Conservation (phyloP, 2,888 invertebrate species). For the Epirrhoe tristata region DNA sequence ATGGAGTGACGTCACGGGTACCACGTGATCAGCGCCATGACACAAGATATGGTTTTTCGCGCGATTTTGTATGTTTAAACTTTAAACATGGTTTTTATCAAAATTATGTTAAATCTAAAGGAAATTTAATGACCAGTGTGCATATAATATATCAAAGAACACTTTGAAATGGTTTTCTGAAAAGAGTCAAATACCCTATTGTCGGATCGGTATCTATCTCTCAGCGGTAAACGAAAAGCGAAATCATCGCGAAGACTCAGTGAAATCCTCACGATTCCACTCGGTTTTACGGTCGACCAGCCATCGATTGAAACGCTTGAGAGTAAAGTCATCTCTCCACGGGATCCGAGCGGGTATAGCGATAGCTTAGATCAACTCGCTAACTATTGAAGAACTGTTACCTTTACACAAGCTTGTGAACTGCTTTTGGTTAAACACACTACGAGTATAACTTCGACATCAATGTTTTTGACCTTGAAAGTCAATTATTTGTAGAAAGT, state of each 20-base stretch:
- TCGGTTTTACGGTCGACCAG: constrained; percentile 46
- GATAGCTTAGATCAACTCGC: constrained; percentile 18
- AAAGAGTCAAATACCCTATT: too few relatives aligned
- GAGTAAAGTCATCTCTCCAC: constrained; percentile 37
- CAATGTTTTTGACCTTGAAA: constrained; percentile 2
- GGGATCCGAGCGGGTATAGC: constrained; percentile 14
- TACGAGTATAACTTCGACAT: neutral
- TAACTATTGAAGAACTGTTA: constrained; percentile 10
- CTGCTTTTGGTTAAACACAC: constrained; percentile 5
- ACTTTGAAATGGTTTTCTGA: too few relatives aligned
- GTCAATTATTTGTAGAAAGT: constrained; percentile 8
- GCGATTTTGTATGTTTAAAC: too few relatives aligned
- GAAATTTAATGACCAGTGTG: too few relatives aligned
- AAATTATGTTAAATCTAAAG: too few relatives aligned
- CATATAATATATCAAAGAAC: too few relatives aligned
- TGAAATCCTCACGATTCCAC: constrained; percentile 51
- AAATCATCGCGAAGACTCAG: constrained; percentile 45
- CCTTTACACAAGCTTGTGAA: constrained; percentile 11
- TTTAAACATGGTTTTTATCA: too few relatives aligned
- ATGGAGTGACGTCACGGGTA: too few relatives aligned
- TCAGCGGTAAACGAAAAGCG: constrained; percentile 44
- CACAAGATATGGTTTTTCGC: too few relatives aligned
- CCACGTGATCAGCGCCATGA: too few relatives aligned
- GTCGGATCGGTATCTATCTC: constrained; percentile 37
- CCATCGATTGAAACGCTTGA: constrained; percentile 47